Conservation (phyloP, 2,888 invertebrate species). For the Tethea ocularis region DNA sequence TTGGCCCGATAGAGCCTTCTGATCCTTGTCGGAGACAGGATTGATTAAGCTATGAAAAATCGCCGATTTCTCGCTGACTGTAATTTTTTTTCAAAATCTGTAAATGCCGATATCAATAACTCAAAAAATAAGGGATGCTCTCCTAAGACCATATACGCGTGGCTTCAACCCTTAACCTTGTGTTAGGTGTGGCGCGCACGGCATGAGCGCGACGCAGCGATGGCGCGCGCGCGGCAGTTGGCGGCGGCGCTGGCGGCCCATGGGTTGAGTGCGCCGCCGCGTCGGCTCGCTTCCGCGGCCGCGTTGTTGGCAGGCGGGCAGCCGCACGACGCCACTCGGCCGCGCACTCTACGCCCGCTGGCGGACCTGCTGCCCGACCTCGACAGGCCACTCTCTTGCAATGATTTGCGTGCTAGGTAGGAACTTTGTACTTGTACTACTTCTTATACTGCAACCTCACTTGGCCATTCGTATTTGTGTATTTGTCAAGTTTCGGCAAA, state of each 20-base stretch:
- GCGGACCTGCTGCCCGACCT: slow-evolving; percentile 76
- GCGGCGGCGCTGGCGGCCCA: slow-evolving; percentile 93
- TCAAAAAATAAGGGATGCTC: too few relatives aligned
- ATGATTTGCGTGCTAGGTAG: slow-evolving; percentile 73
- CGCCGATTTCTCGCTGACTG: too few relatives aligned
- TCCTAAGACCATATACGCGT: too few relatives aligned
- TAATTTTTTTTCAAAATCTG: too few relatives aligned
- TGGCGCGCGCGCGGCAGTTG: slow-evolving; percentile 92
- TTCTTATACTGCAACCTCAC: neutral
- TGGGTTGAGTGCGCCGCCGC: slow-evolving; percentile 90
- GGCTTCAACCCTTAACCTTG: slow-evolving; percentile 42
- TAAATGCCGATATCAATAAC: too few relatives aligned
- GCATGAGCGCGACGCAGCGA: slow-evolving; percentile 94
- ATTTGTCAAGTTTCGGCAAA: too few relatives aligned
- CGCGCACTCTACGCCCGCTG: slow-evolving; percentile 69
- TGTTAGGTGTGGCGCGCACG: slow-evolving; percentile 92
- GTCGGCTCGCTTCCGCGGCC: slow-evolving; percentile 85
- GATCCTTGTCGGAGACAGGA: too few relatives aligned
- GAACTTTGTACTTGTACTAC: neutral
- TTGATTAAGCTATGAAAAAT: slow-evolving; percentile 55
- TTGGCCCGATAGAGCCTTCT: too few relatives aligned
- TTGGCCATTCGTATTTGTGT: too few relatives aligned
- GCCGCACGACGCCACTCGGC: slow-evolving; percentile 81
- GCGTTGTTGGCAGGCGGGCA: slow-evolving; percentile 81
- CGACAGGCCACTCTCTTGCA: slow-evolving; percentile 78